Evolutionary conservation across 2,113 vertebrate species (phyloP).

Genomic region (Scortum barcoo): DNA sequence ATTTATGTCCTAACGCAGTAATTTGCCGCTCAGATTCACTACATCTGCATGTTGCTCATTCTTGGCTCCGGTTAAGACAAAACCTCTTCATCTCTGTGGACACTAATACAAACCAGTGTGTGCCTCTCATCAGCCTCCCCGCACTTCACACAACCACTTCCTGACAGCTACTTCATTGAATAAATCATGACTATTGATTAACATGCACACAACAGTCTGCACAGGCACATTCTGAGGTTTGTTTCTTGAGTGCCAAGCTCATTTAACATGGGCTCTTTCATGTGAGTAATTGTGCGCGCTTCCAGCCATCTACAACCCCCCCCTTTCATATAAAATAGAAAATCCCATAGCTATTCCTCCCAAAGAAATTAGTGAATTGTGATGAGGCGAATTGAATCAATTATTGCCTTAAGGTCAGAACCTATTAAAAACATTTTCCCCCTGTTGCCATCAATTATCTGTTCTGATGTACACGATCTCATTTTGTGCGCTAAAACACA

Average conservation of each 20-base stretch:
- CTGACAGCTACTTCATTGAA: conserved; percentile 78
- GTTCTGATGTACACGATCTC: conserved; percentile 61
- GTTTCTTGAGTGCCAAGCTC: conserved; percentile 79
- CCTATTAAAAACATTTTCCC: conserved; percentile 73
- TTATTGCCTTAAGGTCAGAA: conserved; percentile 79
- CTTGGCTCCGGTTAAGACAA: conserved; percentile 58
- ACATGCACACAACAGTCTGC: conserved; percentile 72
- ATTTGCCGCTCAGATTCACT: conserved; percentile 14
- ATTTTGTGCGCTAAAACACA: conserved; percentile 48
- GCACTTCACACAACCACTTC: conserved; percentile 73
- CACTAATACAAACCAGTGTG: conserved; percentile 51
- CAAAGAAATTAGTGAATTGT: conserved; percentile 75
- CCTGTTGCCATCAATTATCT: conserved; percentile 74
- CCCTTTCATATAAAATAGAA: conserved; percentile 58
- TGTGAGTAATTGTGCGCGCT: conserved; percentile 80
- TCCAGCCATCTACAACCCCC: conserved; percentile 56
- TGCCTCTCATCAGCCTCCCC: conserved; percentile 69
- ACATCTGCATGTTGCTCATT: conserved; percentile 29
- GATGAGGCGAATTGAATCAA: conserved; percentile 78
- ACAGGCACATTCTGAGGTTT: conserved; percentile 69
- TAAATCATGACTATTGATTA: conserved; percentile 85
- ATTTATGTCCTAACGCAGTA: conserved; percentile 1
- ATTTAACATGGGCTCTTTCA: conserved; percentile 79
- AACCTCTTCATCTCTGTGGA: conserved; percentile 47
- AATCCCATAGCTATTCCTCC: conserved; percentile 72